These are phyloP conservation scores for Nothobranchius furzeri DNA, from an alignment of 2,113 vertebrate species.

Conservation along the genomic window DNA sequence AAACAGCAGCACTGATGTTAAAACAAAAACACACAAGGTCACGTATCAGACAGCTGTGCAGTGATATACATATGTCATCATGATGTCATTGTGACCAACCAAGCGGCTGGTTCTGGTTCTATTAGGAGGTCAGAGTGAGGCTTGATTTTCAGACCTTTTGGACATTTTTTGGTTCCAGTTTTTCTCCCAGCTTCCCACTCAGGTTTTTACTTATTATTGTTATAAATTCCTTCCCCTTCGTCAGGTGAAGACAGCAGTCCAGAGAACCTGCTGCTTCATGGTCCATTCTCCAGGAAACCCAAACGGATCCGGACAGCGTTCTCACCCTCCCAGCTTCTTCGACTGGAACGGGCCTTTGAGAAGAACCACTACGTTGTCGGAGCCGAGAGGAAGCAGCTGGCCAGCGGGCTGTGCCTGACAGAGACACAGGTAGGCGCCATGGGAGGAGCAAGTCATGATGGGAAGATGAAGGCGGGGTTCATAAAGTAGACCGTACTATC, in stretches of 20 bases:
- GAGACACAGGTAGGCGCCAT: slow-evolving; percentile 74
- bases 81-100: no score
- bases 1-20: no score
- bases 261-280: slow-evolving; percentile 78
- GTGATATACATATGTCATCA: no score
- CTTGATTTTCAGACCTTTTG: no score
- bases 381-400: slow-evolving; percentile 84
- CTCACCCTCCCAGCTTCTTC: slow-evolving; percentile 82
- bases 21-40: no score
- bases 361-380: slow-evolving; percentile 87
- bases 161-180: no score
- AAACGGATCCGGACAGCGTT: slow-evolving; percentile 82
- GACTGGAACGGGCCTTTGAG: slow-evolving; percentile 82
- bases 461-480: neutral
- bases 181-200: no score
- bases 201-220: no score
- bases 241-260: slow-evolving; percentile 79
- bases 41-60: no score
- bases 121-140: no score
- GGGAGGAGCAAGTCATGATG: slow-evolving; percentile 7
- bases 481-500: no score
- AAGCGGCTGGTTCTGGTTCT: no score
- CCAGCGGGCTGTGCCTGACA: slow-evolving; percentile 82
- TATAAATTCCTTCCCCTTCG: neutral
- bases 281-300: slow-evolving; percentile 81